phyloP scores from a whole-genome alignment of 2,113 vertebrate species.

The Tinamus guttatus region DNA sequence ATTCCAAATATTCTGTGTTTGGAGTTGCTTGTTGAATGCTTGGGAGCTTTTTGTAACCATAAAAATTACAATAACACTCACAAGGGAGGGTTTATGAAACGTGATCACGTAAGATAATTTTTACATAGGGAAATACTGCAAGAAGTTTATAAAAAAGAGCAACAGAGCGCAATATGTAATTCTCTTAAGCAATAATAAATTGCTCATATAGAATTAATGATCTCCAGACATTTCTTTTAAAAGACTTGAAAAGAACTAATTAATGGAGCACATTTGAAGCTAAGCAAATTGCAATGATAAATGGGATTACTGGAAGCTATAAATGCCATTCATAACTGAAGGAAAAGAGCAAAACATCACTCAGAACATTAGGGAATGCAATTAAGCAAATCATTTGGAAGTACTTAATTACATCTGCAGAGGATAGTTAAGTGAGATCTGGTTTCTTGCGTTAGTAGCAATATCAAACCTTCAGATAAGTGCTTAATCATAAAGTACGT shows the following conservation, averaged over 20 bases:
- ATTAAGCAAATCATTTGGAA: constrained; percentile 75
- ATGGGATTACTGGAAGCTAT: constrained; percentile 68
- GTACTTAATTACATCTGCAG: constrained; percentile 68
- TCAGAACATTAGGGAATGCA: constrained; percentile 71
- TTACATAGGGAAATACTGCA: constrained; percentile 24
- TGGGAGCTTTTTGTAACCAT: background rate
- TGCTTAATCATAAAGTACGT: background rate
- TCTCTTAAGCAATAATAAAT: constrained; percentile 72
- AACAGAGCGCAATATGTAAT: constrained; percentile 33
- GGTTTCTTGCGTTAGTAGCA: constrained; percentile 15
- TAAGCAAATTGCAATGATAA: constrained; percentile 74
- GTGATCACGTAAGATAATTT: constrained; percentile 65
- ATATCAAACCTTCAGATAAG: constrained; percentile 27
- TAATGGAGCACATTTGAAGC: constrained; percentile 69
- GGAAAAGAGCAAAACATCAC: constrained; percentile 65
- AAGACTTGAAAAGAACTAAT: constrained; percentile 72
- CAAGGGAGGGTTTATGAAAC: constrained; percentile 24
- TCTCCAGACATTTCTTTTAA: constrained; percentile 68
- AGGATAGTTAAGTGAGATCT: constrained; percentile 57
- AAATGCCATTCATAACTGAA: constrained; percentile 62
- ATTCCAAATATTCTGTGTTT: background rate
- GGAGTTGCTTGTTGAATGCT: background rate
- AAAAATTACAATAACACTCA: background rate
- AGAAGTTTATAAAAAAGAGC: constrained; percentile 23
- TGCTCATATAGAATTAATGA: constrained; percentile 66